Percentiles rank a stretch among this genome's conserved stretches.
phyloP scores from a whole-genome alignment of 2,797 vertebrate genomes.

The Orientallactaga sibirica region DNA sequence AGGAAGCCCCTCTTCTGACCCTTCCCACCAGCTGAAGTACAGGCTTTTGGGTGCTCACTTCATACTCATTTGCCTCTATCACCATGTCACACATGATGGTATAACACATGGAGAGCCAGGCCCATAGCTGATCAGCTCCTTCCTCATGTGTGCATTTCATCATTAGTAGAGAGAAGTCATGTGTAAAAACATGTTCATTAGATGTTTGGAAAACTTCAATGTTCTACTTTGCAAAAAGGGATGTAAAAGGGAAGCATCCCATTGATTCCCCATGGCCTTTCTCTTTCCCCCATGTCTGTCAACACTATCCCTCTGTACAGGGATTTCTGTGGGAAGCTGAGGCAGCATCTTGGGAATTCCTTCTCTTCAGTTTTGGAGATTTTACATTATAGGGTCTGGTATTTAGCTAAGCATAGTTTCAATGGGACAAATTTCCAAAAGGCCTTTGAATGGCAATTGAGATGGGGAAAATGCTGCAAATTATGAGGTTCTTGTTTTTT shows the following conservation, averaged over 20 bases:
- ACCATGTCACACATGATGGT: background rate
- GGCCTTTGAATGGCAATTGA: background rate
- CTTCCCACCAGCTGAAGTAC: background rate
- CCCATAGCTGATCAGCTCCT: background rate
- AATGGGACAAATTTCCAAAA: background rate
- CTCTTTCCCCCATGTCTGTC: too few species aligned
- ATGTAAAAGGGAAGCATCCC: background rate
- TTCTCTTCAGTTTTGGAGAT: background rate
- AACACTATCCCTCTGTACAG: background rate
- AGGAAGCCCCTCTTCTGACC: background rate
- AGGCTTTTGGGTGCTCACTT: background rate
- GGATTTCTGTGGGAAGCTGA: too few species aligned
- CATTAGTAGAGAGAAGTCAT: background rate
- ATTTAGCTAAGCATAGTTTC: background rate
- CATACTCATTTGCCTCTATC: background rate
- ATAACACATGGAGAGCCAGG: background rate
- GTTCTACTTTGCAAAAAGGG: background rate
- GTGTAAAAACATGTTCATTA: background rate
- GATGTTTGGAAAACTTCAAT: background rate
- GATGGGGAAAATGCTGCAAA: background rate
- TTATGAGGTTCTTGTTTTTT: background rate
- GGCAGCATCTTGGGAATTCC: background rate
- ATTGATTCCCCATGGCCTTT: background rate
- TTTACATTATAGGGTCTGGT: background rate
- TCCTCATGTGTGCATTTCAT: background rate